A percentile compares a stretch with the other conserved stretches of the same genome.
Evolutionary conservation across 2,797 vertebrate genomes (phyloP).

Genomic region (Paedocypris micromegethes): DNA sequence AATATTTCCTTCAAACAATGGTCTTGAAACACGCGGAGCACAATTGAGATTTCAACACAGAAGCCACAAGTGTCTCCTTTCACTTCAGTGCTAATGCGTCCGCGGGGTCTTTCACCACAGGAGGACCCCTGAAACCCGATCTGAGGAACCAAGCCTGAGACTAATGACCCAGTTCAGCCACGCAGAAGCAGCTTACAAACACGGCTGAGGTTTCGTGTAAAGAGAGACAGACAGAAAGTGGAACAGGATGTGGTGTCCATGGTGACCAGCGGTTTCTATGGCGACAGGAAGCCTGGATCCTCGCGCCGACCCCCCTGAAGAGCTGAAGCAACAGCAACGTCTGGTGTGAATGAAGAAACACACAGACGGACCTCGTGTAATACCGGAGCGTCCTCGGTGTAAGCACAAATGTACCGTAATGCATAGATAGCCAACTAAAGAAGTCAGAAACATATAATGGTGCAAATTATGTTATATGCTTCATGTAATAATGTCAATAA

Average conservation of each 20-base stretch:
- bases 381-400: too few relatives aligned
- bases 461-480: too few relatives aligned
- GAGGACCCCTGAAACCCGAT: conserved; percentile 13
- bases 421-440: too few relatives aligned
- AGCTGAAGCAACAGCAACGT: conserved; percentile 17
- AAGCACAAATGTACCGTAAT: too few relatives aligned
- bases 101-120: conserved; percentile 1
- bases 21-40: too few relatives aligned
- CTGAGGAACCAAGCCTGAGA: conserved; percentile 18
- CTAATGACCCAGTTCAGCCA: conserved; percentile 28
- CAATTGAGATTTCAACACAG: too few relatives aligned
- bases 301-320: conserved; percentile 14
- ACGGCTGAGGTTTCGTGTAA: conserved; percentile 6
- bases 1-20: too few relatives aligned
- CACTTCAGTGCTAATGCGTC: neutral
- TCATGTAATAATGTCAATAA: too few relatives aligned
- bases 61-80: too few relatives aligned
- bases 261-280: conserved; percentile 49
- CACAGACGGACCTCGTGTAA: too few relatives aligned
- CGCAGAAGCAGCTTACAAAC: conserved; percentile 8
- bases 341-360: conserved; percentile 1
- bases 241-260: conserved; percentile 49
- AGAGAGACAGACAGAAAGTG: conserved; percentile 22
- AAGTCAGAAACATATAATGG: too few relatives aligned
- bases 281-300: conserved; percentile 43